phyloP scores from a whole-genome alignment of 2,797 vertebrate species.

The Acipenser transmontanus region DNA sequence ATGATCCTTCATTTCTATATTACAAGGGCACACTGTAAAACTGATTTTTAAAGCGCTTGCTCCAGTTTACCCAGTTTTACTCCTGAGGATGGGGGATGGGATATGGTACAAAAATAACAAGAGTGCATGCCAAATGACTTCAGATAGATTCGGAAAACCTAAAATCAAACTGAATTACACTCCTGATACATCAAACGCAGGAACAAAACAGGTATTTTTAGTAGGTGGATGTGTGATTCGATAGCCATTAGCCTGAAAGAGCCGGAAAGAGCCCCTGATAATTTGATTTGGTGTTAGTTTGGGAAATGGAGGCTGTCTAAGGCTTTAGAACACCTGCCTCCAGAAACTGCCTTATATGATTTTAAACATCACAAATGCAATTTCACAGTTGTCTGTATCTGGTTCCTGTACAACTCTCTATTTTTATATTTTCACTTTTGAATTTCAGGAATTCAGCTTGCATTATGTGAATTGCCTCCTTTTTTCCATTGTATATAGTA shows the following conservation, averaged over 20 bases:
- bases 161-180: slow-evolving; percentile 39
- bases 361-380: background rate
- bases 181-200: slow-evolving; percentile 26
- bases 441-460: background rate
- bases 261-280: slow-evolving; percentile 37
- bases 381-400: background rate
- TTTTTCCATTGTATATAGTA: too few species aligned
- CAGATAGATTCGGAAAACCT: slow-evolving; percentile 19
- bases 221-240: slow-evolving; percentile 41
- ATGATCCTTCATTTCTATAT: too few species aligned
- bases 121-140: background rate
- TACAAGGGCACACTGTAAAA: too few species aligned
- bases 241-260: slow-evolving; percentile 41
- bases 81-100: too few species aligned
- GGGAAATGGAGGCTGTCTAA: slow-evolving; percentile 20
- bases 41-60: too few species aligned
- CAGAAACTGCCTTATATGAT: background rate
- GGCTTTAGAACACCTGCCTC: background rate
- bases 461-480: too few species aligned
- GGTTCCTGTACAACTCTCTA: background rate
- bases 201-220: slow-evolving; percentile 45
- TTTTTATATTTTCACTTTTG: background rate
- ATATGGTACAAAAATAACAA: background rate
- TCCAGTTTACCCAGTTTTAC: too few species aligned
- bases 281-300: slow-evolving; percentile 44